Conservation (phyloP, 2,113 vertebrate species). For the Semnornis frantzii region DNA sequence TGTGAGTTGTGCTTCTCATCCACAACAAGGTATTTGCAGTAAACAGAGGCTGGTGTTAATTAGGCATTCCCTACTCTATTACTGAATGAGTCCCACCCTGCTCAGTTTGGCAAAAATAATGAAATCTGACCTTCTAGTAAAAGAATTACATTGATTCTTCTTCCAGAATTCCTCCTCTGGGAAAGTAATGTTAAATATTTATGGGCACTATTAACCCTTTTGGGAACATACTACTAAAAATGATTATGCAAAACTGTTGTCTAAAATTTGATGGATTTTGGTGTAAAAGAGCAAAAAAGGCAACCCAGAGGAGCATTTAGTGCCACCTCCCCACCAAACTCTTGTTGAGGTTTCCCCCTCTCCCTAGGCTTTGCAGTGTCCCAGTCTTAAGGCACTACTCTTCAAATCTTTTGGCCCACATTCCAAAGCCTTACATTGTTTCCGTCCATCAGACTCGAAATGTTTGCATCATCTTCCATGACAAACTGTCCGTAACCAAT, state of each 20-base stretch:
- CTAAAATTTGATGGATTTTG: not conserved
- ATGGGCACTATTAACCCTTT: not conserved
- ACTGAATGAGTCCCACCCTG: not conserved
- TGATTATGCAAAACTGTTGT: not conserved
- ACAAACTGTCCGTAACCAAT: not conserved
- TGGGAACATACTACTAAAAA: not conserved
- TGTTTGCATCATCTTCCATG: not conserved
- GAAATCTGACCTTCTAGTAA: not conserved
- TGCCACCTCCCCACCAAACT: not conserved
- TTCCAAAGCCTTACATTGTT: not conserved
- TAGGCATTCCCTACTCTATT: not conserved
- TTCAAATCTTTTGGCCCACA: not conserved
- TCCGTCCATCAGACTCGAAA: not conserved
- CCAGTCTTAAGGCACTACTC: not conserved
- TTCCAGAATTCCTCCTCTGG: not conserved
- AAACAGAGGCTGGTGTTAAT: not conserved
- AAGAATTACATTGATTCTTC: not conserved
- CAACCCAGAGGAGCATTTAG: not conserved
- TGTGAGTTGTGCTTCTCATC: not conserved
- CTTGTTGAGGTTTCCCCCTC: not conserved
- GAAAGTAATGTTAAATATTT: not conserved
- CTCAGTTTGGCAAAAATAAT: not conserved
- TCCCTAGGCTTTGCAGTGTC: not conserved
- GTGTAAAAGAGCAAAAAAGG: not conserved
- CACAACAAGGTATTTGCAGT: not conserved